These are phyloP conservation scores for Eupithecia centaureata DNA, from an alignment of 2,888 invertebrate species.

Conservation along the genomic window DNA sequence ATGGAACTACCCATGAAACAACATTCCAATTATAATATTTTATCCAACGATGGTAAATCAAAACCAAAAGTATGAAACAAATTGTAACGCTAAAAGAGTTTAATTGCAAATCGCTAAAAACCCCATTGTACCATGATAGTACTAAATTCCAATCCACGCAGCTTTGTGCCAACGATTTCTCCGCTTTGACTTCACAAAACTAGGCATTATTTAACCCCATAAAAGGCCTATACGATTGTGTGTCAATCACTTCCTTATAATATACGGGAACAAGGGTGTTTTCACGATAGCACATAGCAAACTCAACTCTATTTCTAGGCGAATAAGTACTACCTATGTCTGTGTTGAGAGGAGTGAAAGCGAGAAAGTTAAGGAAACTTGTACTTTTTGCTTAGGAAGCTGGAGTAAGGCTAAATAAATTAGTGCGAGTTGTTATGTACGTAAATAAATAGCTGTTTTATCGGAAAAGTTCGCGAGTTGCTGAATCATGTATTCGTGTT, in stretches of 20 bases:
- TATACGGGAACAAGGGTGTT: conserved; percentile 19
- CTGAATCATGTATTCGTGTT: conserved; percentile 14
- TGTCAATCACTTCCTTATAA: conserved; percentile 45
- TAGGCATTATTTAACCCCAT: conserved; percentile 33
- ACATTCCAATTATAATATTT: too few relatives aligned
- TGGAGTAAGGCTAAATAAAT: conserved; percentile 42
- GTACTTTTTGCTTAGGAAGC: conserved; percentile 44
- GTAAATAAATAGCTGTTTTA: conserved; percentile 31
- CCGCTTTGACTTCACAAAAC: conserved; percentile 19
- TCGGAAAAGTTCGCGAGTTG: conserved; percentile 26
- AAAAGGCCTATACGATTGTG: conserved; percentile 38
- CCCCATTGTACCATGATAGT: neutral
- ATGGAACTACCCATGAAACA: too few relatives aligned
- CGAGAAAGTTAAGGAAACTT: conserved; percentile 41
- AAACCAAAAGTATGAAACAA: too few relatives aligned
- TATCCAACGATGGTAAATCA: too few relatives aligned
- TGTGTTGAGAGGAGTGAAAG: conserved; percentile 33
- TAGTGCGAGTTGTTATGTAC: conserved; percentile 29
- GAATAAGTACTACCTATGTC: conserved; percentile 14
- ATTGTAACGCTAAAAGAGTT: too few relatives aligned
- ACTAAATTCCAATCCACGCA: neutral
- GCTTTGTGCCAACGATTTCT: neutral
- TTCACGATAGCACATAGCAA: conserved; percentile 4
- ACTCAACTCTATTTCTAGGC: conserved; percentile 10
- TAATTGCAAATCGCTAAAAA: too few relatives aligned